Evolutionary conservation across 2,888 invertebrate species (phyloP).

Genomic region (Eumacrocentrus americanus): DNA sequence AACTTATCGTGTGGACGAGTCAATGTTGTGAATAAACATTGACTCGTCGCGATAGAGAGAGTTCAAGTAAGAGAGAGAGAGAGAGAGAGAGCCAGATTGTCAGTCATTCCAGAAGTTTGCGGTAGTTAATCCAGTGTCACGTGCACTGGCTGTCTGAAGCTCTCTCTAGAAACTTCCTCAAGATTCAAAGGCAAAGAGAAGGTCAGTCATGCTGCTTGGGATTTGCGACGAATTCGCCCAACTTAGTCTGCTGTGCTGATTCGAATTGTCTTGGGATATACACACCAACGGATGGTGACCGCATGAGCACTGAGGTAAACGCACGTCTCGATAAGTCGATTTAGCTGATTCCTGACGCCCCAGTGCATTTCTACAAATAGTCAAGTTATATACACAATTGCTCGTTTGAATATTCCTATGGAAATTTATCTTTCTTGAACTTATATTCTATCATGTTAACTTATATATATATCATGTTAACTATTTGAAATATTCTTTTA

Average conservation of each 20-base stretch:
- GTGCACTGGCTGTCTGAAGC: background rate
- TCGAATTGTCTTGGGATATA: background rate
- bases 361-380: background rate
- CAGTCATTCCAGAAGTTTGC: constrained; percentile 4
- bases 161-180: constrained; percentile 1
- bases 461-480: no score
- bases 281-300: background rate
- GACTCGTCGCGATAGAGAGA: no score
- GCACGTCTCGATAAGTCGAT: background rate
- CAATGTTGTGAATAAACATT: background rate
- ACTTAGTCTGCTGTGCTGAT: constrained; percentile 4
- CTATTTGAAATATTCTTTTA: no score
- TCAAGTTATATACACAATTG: background rate
- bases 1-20: background rate
- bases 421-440: background rate
- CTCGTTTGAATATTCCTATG: background rate
- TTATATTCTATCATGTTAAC: background rate
- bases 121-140: background rate
- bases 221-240: background rate
- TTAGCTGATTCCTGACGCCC: background rate
- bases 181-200: constrained; percentile 11
- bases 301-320: background rate
- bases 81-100: background rate
- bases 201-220: background rate
- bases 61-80: no score